These are phyloP conservation scores for Lagocephalus sceleratus DNA, from an alignment of 2,797 vertebrate genomes.

Conservation along the genomic window DNA sequence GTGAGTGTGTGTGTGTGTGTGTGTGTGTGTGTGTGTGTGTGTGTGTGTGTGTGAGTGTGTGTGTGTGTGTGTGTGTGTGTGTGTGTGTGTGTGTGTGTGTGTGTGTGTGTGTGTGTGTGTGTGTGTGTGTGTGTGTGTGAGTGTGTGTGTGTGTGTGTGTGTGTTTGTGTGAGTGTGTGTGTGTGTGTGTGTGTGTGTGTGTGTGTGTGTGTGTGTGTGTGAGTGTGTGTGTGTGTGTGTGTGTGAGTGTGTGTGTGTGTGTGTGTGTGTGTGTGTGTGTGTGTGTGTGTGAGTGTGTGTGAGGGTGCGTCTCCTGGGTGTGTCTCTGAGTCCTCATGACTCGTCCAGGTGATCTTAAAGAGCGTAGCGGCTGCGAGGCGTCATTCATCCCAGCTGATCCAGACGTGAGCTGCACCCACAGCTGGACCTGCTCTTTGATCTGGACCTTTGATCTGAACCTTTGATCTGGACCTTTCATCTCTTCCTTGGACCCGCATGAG, in stretches of 20 bases:
- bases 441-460: slow-evolving; percentile 4
- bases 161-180: too few species aligned
- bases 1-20: slow-evolving; percentile 35
- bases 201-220: slow-evolving; percentile 59
- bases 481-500: slow-evolving; percentile 42
- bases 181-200: slow-evolving; percentile 1
- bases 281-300: slow-evolving; percentile 2
- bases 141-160: slow-evolving; percentile 35
- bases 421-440: neutral
- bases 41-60: slow-evolving; percentile 75
- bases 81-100: neutral
- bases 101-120: neutral
- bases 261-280: too few species aligned
- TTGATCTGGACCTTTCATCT: slow-evolving; percentile 5
- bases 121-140: neutral
- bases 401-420: slow-evolving; percentile 17
- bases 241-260: neutral
- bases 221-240: slow-evolving; percentile 57
- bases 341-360: slow-evolving; percentile 84
- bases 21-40: neutral
- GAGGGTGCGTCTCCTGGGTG: neutral
- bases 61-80: neutral
- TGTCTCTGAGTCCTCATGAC: slow-evolving; percentile 83
- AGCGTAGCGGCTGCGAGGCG: slow-evolving; percentile 1
- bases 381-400: neutral